Base-by-base conservation (phyloP, 2,888 invertebrate genomes). In the Dryomyza anilis region DNA sequence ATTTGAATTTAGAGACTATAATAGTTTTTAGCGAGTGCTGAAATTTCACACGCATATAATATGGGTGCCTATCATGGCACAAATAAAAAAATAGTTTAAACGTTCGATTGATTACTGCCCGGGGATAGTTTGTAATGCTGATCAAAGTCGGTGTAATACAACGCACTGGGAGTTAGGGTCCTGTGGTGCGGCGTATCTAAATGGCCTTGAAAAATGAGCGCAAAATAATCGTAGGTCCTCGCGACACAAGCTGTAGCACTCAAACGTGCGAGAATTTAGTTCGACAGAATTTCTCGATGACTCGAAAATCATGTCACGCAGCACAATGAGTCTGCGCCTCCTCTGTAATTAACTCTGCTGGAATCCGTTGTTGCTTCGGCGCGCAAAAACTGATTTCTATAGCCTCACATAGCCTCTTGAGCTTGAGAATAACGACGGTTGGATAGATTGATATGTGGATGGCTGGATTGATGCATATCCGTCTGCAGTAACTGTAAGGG, bases 311-410 rank as follows among this genome's bases (percentile, higher is more conserved):
- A 14, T 50, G 6, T 25, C 10, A 59, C 21, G 19, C 8, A 14
- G 29, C 16, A 46, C 46, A 46, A 48, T 23, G 33, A 8, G 52
- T 53, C 43, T 39, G 39, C 45, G 58, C 27, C 50, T 67, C 59
- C 71, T 64, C 70, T 70, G 63, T 72, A 72, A 73, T 73, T 73
- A 71, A 72, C 73, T 73, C 73, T 57, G 69, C 69, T 70, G 71
- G 73, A 70, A 68, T 64, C 66, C 69, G 68, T 67, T 67, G 64
- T 69, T 63, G 53, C 59, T 27, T 21, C 21, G 16, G 39, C 39
- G 43, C 12, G n/a, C n/a, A n/a, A 30, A 29, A 19, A 14, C 14
- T 30, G 14, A 12, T 27, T 27, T 39, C 25, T 45, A 27, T 14
- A 46, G 27, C n/a, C 60, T 53, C 27, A 53, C 52, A 23, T 36